Evolutionary conservation across 2,888 invertebrate species (phyloP).

Genomic region (Schrankia costaestrigalis): DNA sequence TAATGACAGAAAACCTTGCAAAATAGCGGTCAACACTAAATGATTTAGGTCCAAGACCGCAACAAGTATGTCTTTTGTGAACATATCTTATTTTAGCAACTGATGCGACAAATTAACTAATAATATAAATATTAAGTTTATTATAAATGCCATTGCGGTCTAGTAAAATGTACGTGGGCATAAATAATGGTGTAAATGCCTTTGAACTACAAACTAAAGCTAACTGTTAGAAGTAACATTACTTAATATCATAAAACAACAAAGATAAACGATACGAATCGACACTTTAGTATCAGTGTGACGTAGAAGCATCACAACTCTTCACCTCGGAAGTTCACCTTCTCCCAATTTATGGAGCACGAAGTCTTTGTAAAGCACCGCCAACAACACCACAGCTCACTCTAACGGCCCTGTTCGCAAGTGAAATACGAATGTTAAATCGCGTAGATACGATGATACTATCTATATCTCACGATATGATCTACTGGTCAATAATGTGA

Average conservation of each 20-base stretch:
- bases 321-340: constrained; percentile 55
- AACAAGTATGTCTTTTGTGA: too few relatives aligned
- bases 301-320: constrained; percentile 32
- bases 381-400: constrained; percentile 55
- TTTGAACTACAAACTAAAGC: background rate
- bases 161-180: too few relatives aligned
- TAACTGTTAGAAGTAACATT: background rate
- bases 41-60: too few relatives aligned
- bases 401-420: constrained; percentile 44
- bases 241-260: constrained; percentile 2
- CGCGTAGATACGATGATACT: constrained; percentile 23
- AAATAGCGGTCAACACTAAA: too few relatives aligned
- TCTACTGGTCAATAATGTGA: constrained; percentile 28
- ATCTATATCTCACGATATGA: constrained; percentile 31
- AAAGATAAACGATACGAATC: constrained; percentile 16
- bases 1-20: too few relatives aligned
- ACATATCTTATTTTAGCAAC: too few relatives aligned
- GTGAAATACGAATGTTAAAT: constrained; percentile 43
- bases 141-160: too few relatives aligned
- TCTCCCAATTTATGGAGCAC: constrained; percentile 67
- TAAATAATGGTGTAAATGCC: too few relatives aligned
- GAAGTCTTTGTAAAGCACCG: constrained; percentile 64
- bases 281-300: constrained; percentile 31
- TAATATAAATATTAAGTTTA: too few relatives aligned
- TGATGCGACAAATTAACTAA: too few relatives aligned